A percentile compares a stretch with the other conserved stretches of the same genome.
Evolutionary conservation across 2,797 vertebrate genomes (phyloP).

Genomic region (Spea hammondii): DNA sequence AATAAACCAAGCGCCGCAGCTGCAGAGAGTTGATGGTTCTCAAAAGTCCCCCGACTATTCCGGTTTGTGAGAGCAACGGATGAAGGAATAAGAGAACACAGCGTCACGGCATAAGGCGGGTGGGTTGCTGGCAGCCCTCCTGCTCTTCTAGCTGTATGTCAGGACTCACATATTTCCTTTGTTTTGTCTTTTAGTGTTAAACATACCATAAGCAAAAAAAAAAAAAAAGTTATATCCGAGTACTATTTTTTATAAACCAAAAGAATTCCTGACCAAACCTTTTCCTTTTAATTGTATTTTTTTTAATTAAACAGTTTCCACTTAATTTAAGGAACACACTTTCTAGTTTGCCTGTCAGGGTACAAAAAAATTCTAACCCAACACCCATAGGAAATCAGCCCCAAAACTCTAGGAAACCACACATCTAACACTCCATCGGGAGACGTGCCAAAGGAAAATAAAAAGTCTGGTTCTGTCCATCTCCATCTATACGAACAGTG

Average conservation of each 20-base stretch:
- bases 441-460: constrained; percentile 6
- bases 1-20: constrained; percentile 99
- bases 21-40: constrained; percentile 85
- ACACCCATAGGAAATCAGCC: too few species aligned
- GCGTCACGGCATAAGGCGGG: constrained; percentile 56
- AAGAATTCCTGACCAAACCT: too few species aligned
- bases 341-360: too few species aligned
- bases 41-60: constrained; percentile 70
- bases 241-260: too few species aligned
- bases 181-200: constrained; percentile 6
- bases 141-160: constrained; percentile 32
- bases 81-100: constrained; percentile 62
- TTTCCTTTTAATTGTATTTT: too few species aligned
- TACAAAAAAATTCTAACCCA: too few species aligned
- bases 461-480: constrained; percentile 3
- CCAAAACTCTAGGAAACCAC: neutral
- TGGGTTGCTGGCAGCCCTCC: constrained; percentile 51
- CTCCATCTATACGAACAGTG: constrained; percentile 5
- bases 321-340: too few species aligned
- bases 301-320: too few species aligned
- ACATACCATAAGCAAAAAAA: constrained; percentile 25
- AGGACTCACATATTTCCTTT: constrained; percentile 38
- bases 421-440: neutral
- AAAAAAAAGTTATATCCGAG: neutral
- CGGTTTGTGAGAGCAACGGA: constrained; percentile 64